Evolutionary conservation across 1,140 invertebrate genomes (phyloP), one percentile per base, ranked within the genome.

Genomic region (Aphelenchoides fujianensis): DNA sequence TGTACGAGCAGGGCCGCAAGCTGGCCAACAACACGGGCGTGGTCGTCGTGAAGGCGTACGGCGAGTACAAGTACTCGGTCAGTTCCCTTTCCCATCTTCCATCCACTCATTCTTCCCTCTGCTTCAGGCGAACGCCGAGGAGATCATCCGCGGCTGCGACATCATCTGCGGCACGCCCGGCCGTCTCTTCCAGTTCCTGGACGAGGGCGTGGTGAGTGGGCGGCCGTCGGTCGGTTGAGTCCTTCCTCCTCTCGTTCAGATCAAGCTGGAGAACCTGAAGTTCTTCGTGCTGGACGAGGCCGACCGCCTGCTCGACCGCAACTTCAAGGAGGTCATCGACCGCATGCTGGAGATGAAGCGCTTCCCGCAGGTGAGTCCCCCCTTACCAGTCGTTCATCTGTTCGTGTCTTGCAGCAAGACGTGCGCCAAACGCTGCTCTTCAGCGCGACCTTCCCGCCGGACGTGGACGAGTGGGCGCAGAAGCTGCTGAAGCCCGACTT

Each of bases 1-100:
- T 98, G 81, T 95, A 92, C 84, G 94, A 97, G 79, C 95, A 98
- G 86, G 92, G 93, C 69, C 90, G 92, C 69, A 97, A 97, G 87
- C 96, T 97, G 85, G 53, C 66, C 9, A 12, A 34, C 35, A 74
- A 73, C 57, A n/a, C 80, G 73, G 12, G 77, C 31, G 67, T 80
- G 27, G 35, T 30, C 16, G 73, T 81, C 31, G 72, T 75, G 92
- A 70, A 97, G 97, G 87, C 96, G 96, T 85, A 16, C 66, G n/a
- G 7, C 37, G 23, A 77, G 75, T 59, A n/a, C 80, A 73, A 12
- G 77, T 32, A 64, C 75, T 23, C 37, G 31, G n/a, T n/a, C n/a
- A n/a, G n/a, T n/a, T n/a, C n/a, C n/a, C n/a, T n/a, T n/a, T n/a
- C n/a, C n/a, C n/a, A n/a, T n/a, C n/a, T n/a, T n/a, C n/a, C n/a